Evolutionary conservation across 2,113 vertebrate species (phyloP).

Genomic region (Rhineura floridana): DNA sequence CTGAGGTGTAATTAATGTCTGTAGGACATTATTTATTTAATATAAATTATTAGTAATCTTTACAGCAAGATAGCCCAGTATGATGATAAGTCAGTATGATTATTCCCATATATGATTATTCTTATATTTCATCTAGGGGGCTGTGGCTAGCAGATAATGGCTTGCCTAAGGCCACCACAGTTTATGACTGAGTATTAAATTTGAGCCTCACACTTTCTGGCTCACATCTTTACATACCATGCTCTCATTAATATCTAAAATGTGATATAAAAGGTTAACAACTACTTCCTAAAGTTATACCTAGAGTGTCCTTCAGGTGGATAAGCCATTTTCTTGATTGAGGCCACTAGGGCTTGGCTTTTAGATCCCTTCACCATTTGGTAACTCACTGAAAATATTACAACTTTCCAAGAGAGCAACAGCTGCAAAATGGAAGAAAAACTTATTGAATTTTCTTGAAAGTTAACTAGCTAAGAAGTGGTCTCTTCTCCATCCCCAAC

Average conservation of each 20-base stretch:
- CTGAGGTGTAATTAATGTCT: no score
- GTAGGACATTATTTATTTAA: no score
- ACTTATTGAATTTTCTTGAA: conserved; percentile 41
- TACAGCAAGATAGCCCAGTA: background rate
- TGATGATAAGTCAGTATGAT: background rate
- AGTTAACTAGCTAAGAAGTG: conserved; percentile 48
- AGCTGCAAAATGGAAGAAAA: fast-evolving
- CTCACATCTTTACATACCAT: background rate
- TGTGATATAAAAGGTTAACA: background rate
- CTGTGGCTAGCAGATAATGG: background rate
- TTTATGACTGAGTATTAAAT: background rate
- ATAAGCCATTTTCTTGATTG: background rate
- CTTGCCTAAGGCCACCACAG: background rate
- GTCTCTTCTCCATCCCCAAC: background rate
- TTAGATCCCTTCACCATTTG: background rate
- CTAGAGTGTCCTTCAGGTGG: background rate
- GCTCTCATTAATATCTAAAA: background rate
- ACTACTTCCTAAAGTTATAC: background rate
- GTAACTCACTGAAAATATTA: background rate
- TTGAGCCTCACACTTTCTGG: background rate
- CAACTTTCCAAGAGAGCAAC: background rate
- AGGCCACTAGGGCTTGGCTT: background rate
- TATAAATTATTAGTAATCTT: background rate
- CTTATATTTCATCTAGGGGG: background rate
- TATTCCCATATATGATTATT: background rate